These are phyloP conservation scores for Heliconius erato DNA, from an alignment of 2,888 invertebrate species.

Conservation along the genomic window DNA sequence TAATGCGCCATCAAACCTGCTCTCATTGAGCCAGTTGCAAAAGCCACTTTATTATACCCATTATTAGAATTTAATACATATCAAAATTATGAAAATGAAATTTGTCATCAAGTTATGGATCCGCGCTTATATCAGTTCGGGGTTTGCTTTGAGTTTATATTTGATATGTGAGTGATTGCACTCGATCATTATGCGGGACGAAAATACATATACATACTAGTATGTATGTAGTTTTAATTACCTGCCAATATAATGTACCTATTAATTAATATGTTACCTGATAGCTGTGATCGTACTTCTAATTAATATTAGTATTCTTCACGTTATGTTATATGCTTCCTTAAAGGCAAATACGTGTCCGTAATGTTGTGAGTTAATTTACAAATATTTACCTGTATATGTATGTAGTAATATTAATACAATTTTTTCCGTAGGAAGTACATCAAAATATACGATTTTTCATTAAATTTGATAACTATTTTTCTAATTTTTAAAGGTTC, in stretches of 20 bases:
- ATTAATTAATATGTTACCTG: constrained; percentile 14
- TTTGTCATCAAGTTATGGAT: background rate
- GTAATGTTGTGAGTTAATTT: background rate
- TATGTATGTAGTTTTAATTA: constrained; percentile 14
- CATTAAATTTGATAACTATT: too few species aligned
- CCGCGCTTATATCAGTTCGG: background rate
- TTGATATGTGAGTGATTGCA: constrained; percentile 20
- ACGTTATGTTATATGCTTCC: background rate
- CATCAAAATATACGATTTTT: too few species aligned
- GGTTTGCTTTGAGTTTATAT: background rate
- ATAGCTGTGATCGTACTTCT: constrained; percentile 9
- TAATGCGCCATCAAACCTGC: background rate
- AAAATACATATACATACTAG: background rate
- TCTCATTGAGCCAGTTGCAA: background rate
- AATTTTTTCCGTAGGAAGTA: too few species aligned
- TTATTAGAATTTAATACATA: background rate
- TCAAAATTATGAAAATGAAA: background rate
- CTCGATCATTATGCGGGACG: background rate
- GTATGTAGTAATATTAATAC: too few species aligned
- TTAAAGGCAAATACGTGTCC: background rate
- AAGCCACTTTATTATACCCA: background rate
- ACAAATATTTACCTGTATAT: background rate
- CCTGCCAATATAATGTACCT: constrained; percentile 6
- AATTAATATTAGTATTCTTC: background rate
- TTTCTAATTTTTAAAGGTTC: too few species aligned